These are phyloP conservation scores for Catharus fuscescens DNA, from an alignment of 2,113 vertebrate species.

Conservation along the genomic window DNA sequence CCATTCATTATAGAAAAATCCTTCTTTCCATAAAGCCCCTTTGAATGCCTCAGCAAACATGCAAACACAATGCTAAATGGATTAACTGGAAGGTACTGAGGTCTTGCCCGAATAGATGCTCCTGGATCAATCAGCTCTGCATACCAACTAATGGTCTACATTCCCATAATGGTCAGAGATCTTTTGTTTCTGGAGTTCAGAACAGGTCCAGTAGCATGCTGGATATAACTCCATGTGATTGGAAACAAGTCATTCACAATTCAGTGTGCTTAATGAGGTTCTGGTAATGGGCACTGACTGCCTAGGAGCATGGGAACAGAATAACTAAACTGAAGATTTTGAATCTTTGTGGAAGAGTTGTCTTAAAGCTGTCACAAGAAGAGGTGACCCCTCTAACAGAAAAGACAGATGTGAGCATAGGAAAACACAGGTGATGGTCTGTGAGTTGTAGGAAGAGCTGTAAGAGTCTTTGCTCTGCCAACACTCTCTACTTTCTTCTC, in stretches of 20 bases:
- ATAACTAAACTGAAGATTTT: neutral
- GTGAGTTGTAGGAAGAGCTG: neutral
- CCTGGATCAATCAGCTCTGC: neutral
- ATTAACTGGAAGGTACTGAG: slow-evolving; percentile 16
- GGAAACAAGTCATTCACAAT: neutral
- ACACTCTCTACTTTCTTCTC: neutral
- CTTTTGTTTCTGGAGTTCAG: neutral
- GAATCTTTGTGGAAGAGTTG: neutral
- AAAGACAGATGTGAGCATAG: neutral
- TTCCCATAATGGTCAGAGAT: neutral
- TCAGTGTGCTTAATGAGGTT: neutral
- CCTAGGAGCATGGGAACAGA: neutral
- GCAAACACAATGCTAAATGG: slow-evolving; percentile 30
- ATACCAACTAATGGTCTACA: neutral
- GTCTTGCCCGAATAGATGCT: neutral
- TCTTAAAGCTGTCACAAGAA: neutral
- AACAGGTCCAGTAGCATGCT: neutral
- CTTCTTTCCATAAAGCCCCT: slow-evolving; percentile 41
- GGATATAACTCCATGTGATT: neutral
- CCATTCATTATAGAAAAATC: slow-evolving; percentile 43
- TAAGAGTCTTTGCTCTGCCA: neutral
- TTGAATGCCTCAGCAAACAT: slow-evolving; percentile 38
- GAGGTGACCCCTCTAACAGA: neutral
- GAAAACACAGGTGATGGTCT: neutral
- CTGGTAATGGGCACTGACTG: neutral